phyloP scores from a whole-genome alignment of 2,888 invertebrate genomes.

The Parthenolecanium corni region DNA sequence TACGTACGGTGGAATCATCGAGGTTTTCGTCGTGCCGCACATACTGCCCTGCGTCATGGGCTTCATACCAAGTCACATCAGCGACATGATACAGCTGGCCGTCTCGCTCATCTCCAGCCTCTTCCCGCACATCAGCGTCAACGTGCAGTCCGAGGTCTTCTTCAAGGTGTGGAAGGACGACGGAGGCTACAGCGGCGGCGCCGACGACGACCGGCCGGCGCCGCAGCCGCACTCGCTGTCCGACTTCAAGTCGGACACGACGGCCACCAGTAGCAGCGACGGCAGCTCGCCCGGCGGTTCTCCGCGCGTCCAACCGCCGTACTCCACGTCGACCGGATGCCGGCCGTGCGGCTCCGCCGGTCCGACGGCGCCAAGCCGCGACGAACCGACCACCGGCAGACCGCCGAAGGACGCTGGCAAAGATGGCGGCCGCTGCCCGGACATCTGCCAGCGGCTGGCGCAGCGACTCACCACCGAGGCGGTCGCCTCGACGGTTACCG shows the following conservation, averaged over 20 bases:
- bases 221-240: no score
- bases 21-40: constrained; percentile 21
- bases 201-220: neutral
- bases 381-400: neutral
- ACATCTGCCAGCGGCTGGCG: neutral
- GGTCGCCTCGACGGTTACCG: neutral
- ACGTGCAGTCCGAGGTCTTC: constrained; percentile 19
- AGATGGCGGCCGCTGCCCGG: neutral
- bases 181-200: neutral
- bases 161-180: constrained; percentile 17
- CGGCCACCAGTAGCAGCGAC: neutral
- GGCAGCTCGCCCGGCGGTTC: neutral
- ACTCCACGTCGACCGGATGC: neutral
- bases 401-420: neutral
- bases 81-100: constrained; percentile 10
- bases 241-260: neutral
- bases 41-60: constrained; percentile 10
- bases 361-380: neutral
- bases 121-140: constrained; percentile 12
- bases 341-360: neutral
- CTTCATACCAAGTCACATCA: constrained; percentile 6
- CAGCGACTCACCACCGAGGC: neutral
- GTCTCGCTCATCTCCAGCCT: constrained; percentile 2
- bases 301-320: neutral
- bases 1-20: constrained; percentile 21